Base-by-base conservation (phyloP, 2,113 vertebrate species). In the Rynchops niger region DNA sequence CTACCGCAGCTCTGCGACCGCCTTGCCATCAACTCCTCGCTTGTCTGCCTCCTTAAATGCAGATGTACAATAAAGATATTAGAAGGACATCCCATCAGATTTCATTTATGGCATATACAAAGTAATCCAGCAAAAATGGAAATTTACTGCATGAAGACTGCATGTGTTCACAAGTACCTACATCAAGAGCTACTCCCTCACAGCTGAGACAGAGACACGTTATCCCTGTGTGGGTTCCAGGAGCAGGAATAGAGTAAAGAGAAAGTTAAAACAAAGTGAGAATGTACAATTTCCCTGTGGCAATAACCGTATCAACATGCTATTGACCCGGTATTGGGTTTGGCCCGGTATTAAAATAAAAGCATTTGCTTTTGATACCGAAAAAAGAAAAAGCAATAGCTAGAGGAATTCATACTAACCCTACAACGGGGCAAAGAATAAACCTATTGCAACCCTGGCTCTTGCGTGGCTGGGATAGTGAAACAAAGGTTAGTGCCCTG, bases 381-480 rank as follows among this genome's bases (percentile, higher is more conserved):
- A 23, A 65, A 25, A 56, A 66, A 52, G 6, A 11, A 70, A 50
- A 71, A 42, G 11, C 10, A 56, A 47, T 6, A 67, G 5, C 15
- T 58, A 53, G 4, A 52, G 18, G 2, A 52, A 20, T 49, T n/a
- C 12, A 4, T 67, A 16, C 7, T 53, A 62, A 55, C 34, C 15
- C 16, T 19, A 4, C 18, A 74, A 22, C 0, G 2, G 27, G 23
- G 12, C 23, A 62, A 56, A 38, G 23, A 67, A 40, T 65, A 67
- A 72, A 58, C 11, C 10, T 32, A 9, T 12, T 65, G n/a, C 26
- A 78, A 38, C 19, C 13, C 40, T 27, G 36, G 6, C 21, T 67
- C 3, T 69, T 56, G 32, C 30, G 21, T 0, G 3, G 3, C 18
- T 47, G 18, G 32, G 43, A 49, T 14, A 0, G 0, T 32, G 79